Evolutionary conservation across 2,888 invertebrate species (phyloP).

Genomic region (Chloroclysta siterata): DNA sequence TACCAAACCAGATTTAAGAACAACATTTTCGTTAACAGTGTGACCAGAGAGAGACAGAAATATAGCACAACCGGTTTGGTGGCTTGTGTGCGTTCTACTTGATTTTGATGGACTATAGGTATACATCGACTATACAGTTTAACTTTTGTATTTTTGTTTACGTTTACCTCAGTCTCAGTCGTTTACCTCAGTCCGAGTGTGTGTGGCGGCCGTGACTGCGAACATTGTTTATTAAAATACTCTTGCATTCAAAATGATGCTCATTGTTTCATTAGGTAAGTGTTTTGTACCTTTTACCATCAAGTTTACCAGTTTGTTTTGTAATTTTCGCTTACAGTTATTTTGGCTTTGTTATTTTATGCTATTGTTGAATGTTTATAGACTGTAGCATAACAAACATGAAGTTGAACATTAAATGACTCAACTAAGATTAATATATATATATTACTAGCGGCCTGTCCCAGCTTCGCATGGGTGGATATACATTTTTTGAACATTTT

Average conservation of each 20-base stretch:
- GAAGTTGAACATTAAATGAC: neutral
- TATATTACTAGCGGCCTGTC: too few relatives aligned
- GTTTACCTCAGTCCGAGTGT: constrained; percentile 14
- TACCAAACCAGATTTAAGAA: too few relatives aligned
- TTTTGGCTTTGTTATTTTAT: neutral
- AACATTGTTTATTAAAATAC: too few relatives aligned
- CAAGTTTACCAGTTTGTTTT: too few relatives aligned
- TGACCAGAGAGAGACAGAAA: too few relatives aligned
- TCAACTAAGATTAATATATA: neutral
- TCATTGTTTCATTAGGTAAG: constrained; percentile 35
- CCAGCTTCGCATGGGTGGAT: too few relatives aligned
- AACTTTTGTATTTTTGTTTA: constrained; percentile 16
- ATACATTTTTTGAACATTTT: too few relatives aligned
- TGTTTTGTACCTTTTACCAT: constrained; percentile 20
- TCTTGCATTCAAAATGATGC: constrained; percentile 34
- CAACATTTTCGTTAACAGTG: too few relatives aligned
- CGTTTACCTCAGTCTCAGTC: constrained; percentile 14
- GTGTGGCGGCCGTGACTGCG: constrained; percentile 13
- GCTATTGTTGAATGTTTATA: neutral
- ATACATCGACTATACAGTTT: neutral
- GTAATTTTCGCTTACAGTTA: neutral
- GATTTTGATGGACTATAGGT: too few relatives aligned
- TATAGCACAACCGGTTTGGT: too few relatives aligned
- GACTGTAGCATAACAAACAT: neutral
- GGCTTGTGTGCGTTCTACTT: too few relatives aligned